phyloP scores from a whole-genome alignment of 2,113 vertebrate genomes.

The Dipodomys stephensi region DNA sequence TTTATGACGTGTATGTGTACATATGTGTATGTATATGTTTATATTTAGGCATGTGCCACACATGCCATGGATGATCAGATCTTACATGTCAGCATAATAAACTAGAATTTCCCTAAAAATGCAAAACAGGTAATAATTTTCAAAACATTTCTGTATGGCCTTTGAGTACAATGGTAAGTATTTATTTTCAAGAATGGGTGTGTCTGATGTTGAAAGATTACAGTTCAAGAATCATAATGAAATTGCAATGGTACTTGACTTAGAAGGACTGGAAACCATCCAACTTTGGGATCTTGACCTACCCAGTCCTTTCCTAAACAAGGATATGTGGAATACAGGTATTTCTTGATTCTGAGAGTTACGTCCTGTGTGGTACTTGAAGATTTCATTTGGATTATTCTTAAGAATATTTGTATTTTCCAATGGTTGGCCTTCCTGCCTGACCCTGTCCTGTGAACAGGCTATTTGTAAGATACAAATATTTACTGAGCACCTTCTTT shows the following conservation, averaged over 20 bases:
- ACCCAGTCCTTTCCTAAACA: conserved; percentile 20
- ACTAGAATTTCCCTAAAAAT: conserved; percentile 29
- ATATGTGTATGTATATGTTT: conserved; percentile 48
- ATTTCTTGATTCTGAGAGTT: conserved; percentile 13
- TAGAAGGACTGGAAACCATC: conserved; percentile 46
- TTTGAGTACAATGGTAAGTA: conserved; percentile 3
- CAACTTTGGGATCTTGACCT: conserved; percentile 28
- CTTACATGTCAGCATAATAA: conserved; percentile 53
- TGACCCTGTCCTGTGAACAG: background rate
- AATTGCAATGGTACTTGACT: conserved; percentile 16
- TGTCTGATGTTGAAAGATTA: conserved; percentile 53
- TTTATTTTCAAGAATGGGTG: conserved; percentile 63
- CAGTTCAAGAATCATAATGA: conserved; percentile 38
- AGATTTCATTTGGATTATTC: conserved; percentile 58
- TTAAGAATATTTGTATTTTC: conserved; percentile 52
- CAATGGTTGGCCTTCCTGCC: conserved; percentile 50
- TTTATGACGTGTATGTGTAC: conserved; percentile 59
- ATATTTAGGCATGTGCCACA: conserved; percentile 53
- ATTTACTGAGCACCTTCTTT: conserved; percentile 41
- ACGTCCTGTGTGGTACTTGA: background rate
- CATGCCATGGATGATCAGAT: conserved; percentile 26
- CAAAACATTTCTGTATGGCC: conserved; percentile 22
- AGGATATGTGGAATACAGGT: background rate
- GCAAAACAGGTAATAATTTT: background rate
- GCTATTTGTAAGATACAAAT: background rate